Conservation (phyloP, 2,797 vertebrate species). For the Typhlichthys subterraneus region DNA sequence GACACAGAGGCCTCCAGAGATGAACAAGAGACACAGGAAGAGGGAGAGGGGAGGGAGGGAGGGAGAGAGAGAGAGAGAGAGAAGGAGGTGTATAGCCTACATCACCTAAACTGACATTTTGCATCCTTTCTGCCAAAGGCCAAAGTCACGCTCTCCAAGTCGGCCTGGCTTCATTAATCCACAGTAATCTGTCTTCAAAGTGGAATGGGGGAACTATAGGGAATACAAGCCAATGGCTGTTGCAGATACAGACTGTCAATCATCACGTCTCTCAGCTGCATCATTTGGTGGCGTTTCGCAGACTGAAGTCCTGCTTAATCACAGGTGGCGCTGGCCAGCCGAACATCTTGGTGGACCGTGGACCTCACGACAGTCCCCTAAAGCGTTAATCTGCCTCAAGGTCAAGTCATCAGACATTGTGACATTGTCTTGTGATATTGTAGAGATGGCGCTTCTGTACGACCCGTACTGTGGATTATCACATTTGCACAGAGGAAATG, state of each 20-base stretch:
- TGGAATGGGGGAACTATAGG: slow-evolving; percentile 12
- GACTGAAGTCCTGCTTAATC: no score
- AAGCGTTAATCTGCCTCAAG: slow-evolving; percentile 70
- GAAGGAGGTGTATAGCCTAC: neutral
- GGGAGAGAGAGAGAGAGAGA: neutral
- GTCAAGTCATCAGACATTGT: slow-evolving; percentile 64
- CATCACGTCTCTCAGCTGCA: neutral
- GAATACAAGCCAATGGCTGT: neutral
- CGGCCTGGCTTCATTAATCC: slow-evolving; percentile 37
- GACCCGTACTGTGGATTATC: slow-evolving; percentile 67
- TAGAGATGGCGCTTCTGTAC: slow-evolving; percentile 71
- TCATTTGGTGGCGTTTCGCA: no score
- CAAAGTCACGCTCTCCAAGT: slow-evolving; percentile 14
- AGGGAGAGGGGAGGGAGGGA: neutral
- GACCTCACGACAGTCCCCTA: slow-evolving; percentile 51
- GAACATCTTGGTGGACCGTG: neutral
- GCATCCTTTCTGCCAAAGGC: slow-evolving; percentile 29
- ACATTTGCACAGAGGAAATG: slow-evolving; percentile 31
- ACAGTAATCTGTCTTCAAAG: slow-evolving; percentile 55
- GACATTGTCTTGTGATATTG: slow-evolving; percentile 59
- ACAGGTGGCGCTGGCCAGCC: no score
- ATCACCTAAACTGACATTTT: slow-evolving; percentile 33
- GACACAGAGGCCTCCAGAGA: neutral
- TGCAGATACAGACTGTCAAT: neutral
- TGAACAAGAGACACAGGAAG: neutral